A percentile compares a stretch with the other conserved stretches of the same genome.
phyloP scores from a whole-genome alignment of 2,797 vertebrate genomes.

The Chrysocyon brachyurus region DNA sequence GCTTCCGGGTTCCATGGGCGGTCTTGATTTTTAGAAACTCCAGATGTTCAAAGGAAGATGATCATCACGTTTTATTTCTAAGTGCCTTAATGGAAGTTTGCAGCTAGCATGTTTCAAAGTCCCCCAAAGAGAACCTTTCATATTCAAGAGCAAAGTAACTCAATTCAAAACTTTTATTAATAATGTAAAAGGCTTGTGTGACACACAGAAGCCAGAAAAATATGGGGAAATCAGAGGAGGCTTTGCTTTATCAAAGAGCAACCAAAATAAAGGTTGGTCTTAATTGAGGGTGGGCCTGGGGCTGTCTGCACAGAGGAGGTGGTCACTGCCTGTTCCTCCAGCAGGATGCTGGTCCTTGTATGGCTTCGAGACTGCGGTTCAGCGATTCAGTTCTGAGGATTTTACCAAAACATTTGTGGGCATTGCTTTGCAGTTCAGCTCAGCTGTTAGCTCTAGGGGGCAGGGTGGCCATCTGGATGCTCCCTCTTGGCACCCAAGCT shows the following conservation, averaged over 20 bases:
- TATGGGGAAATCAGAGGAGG: constrained; percentile 80
- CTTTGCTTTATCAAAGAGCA: constrained; percentile 77
- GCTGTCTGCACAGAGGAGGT: accelerated
- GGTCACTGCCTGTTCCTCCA: background rate
- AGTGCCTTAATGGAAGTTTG: constrained; percentile 68
- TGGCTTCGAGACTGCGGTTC: background rate
- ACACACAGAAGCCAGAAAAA: constrained; percentile 79
- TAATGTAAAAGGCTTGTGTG: constrained; percentile 82
- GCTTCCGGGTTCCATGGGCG: constrained; percentile 75
- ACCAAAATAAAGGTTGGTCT: background rate
- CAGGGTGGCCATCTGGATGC: constrained; percentile 62
- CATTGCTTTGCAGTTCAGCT: background rate
- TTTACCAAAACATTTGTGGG: background rate
- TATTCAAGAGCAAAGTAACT: constrained; percentile 82
- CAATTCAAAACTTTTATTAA: constrained; percentile 86
- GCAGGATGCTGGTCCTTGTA: accelerated
- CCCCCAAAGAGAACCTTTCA: constrained; percentile 77
- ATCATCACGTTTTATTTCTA: constrained; percentile 5
- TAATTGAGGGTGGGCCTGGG: background rate
- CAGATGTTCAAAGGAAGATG: constrained; percentile 38
- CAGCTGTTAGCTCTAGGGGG: background rate
- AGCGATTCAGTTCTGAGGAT: background rate
- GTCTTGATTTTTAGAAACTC: constrained; percentile 67
- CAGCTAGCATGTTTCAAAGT: constrained; percentile 78
- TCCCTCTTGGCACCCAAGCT: constrained; percentile 75